Conservation (phyloP, 2,113 vertebrate species). For the Hydrochoerus hydrochaeris region DNA sequence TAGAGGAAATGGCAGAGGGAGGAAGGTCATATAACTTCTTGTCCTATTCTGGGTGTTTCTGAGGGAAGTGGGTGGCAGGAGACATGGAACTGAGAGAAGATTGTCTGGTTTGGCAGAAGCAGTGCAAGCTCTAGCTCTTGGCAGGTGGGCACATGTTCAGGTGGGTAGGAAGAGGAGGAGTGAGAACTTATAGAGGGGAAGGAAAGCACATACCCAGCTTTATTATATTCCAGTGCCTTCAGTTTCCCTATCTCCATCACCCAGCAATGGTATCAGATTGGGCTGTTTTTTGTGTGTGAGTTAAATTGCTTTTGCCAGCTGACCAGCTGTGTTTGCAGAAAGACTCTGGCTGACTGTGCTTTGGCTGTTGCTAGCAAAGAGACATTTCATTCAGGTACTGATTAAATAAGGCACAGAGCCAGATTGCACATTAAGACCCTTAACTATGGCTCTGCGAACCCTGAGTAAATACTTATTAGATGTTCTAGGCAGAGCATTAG, state of each 20-base stretch:
- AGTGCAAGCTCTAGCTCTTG: neutral
- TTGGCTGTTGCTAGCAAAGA: slow-evolving; percentile 73
- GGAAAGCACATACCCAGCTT: neutral
- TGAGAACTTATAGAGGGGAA: neutral
- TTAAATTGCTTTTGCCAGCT: slow-evolving; percentile 64
- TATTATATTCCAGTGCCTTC: neutral
- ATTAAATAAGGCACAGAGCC: slow-evolving; percentile 77
- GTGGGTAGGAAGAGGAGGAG: neutral
- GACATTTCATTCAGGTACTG: slow-evolving; percentile 79
- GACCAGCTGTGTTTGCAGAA: slow-evolving; percentile 78
- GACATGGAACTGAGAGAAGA: neutral
- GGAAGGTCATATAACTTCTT: neutral
- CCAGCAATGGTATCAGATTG: slow-evolving; percentile 7
- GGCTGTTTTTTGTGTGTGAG: slow-evolving; percentile 67
- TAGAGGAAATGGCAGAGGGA: neutral
- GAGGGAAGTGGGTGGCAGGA: neutral
- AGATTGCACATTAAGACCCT: slow-evolving; percentile 72
- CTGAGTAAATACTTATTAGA: slow-evolving; percentile 71
- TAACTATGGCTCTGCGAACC: slow-evolving; percentile 69
- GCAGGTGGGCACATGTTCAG: slow-evolving; percentile 23
- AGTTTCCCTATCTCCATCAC: neutral
- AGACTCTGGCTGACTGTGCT: slow-evolving; percentile 67
- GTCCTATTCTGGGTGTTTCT: neutral
- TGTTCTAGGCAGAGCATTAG: slow-evolving; percentile 63
- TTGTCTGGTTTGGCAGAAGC: neutral